Conservation (phyloP, 2,113 vertebrate species). For the Neodontobutis hainanensis region DNA sequence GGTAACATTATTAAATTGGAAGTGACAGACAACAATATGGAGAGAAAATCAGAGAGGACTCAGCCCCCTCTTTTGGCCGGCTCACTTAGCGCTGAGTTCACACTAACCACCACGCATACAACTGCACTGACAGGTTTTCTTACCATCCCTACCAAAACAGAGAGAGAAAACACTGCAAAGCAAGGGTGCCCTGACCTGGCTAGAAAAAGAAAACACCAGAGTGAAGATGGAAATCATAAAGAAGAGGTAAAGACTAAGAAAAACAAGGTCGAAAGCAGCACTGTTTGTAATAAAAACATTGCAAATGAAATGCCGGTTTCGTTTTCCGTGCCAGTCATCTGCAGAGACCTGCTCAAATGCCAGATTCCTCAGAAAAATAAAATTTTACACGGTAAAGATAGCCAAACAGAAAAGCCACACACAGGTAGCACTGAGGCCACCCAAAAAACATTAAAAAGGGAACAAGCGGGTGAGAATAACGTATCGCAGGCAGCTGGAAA, state of each 20-base stretch:
- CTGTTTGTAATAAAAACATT: conserved; percentile 35
- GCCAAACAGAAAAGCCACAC: conserved; percentile 32
- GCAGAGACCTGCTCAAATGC: conserved; percentile 39
- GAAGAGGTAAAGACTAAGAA: conserved; percentile 58
- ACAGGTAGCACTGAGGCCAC: conserved; percentile 5
- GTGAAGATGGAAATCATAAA: conserved; percentile 25
- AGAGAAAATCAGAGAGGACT: conserved; percentile 22
- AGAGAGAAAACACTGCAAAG: conserved; percentile 28
- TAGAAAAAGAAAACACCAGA: conserved; percentile 56
- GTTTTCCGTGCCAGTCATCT: conserved; percentile 41
- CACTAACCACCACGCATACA: conserved; percentile 69
- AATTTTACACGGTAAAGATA: conserved; percentile 71
- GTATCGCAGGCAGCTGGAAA: conserved; percentile 19
- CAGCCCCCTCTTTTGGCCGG: conserved; percentile 53
- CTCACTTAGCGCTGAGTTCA: conserved; percentile 74
- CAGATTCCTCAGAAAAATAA: conserved; percentile 78
- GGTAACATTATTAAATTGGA: conserved; percentile 14
- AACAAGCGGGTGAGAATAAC: conserved; percentile 17
- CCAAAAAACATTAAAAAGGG: conserved; percentile 19
- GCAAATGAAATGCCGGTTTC: conserved; percentile 24
- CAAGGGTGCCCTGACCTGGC: conserved; percentile 6
- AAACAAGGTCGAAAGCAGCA: conserved; percentile 34
- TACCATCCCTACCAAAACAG: conserved; percentile 50
- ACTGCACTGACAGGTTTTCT: conserved; percentile 49
- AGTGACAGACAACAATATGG: conserved; percentile 13